Evolutionary conservation across 2,113 vertebrate species (phyloP).

Genomic region (Syngnathoides biaculeatus): DNA sequence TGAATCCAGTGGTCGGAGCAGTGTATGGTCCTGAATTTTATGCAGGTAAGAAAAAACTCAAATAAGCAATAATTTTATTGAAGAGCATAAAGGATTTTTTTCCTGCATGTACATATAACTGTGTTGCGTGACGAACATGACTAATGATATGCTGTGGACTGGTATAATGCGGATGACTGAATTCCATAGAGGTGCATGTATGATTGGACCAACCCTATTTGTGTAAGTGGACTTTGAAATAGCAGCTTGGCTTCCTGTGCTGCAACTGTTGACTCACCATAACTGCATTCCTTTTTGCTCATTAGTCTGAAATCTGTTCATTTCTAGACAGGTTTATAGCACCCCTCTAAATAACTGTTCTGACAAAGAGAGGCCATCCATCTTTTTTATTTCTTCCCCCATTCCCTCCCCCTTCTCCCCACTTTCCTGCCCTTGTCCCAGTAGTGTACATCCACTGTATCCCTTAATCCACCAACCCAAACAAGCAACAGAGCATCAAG

Average conservation of each 20-base stretch:
- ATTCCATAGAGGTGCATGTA: not conserved
- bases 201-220: constrained; percentile 2
- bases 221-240: constrained; percentile 16
- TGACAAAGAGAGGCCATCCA: constrained; percentile 68
- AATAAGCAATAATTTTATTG: not conserved
- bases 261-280: constrained; percentile 44
- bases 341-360: constrained; percentile 66
- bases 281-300: constrained; percentile 57
- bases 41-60: constrained; percentile 39
- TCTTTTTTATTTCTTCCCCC: constrained; percentile 69
- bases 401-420: constrained; percentile 22
- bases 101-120: not conserved
- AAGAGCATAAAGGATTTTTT: not conserved
- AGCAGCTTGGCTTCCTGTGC: constrained; percentile 50
- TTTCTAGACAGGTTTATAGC: constrained; percentile 69
- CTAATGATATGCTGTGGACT: not conserved
- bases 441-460: not conserved
- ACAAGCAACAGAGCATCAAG: constrained; percentile 2
- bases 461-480: constrained; percentile 3
- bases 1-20: constrained; percentile 52
- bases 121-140: not conserved
- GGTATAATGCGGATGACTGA: not conserved
- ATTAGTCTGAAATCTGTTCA: constrained; percentile 74
- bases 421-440: constrained; percentile 16
- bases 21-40: constrained; percentile 56